phyloP scores from a whole-genome alignment of 2,113 vertebrate species.

The Periophthalmus modestus region DNA sequence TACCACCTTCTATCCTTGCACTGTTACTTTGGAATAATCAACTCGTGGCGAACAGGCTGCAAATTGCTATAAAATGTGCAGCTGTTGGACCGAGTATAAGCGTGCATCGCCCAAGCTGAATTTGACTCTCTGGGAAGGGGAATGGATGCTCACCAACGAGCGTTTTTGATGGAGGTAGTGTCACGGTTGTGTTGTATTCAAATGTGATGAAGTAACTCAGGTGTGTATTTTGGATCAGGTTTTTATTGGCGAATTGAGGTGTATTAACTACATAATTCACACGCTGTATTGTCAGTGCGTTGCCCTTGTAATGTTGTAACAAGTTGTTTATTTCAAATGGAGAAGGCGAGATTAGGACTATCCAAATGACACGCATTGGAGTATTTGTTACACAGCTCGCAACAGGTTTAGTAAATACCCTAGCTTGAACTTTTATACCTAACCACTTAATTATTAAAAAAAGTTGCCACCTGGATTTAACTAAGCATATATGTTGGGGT shows the following conservation, averaged over 20 bases:
- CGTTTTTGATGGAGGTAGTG: slow-evolving; percentile 41
- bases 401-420: too few relatives aligned
- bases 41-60: slow-evolving; percentile 54
- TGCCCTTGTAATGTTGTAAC: not conserved
- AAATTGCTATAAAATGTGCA: slow-evolving; percentile 52
- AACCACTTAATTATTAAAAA: too few relatives aligned
- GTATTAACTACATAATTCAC: not conserved
- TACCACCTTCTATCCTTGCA: slow-evolving; percentile 44
- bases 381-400: too few relatives aligned
- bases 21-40: slow-evolving; percentile 61
- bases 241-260: not conserved
- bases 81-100: slow-evolving; percentile 49
- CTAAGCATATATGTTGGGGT: too few relatives aligned
- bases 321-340: too few relatives aligned
- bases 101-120: slow-evolving; percentile 28
- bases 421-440: too few relatives aligned
- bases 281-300: not conserved
- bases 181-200: slow-evolving; percentile 31
- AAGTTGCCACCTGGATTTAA: too few relatives aligned
- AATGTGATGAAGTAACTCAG: not conserved
- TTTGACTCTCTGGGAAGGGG: not conserved
- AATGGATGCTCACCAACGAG: slow-evolving; percentile 51
- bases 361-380: too few relatives aligned
- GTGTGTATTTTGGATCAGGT: not conserved
- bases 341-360: too few relatives aligned